phyloP scores from a whole-genome alignment of 1,140 invertebrate species.

The Aphelenchoides fujianensis region DNA sequence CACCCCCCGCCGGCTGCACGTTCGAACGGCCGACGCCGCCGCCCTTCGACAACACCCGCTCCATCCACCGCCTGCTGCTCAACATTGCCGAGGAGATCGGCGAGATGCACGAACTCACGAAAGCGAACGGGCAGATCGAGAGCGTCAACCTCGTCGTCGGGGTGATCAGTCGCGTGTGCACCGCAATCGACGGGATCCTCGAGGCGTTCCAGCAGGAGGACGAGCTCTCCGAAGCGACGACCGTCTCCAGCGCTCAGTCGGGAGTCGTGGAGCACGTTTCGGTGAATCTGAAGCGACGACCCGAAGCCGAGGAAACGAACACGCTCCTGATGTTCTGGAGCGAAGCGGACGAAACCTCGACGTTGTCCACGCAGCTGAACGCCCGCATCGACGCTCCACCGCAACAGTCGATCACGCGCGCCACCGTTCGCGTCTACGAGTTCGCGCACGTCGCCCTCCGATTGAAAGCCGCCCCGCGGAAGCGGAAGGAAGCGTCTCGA shows the following conservation, averaged over 20 bases:
- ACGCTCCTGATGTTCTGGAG: conserved; percentile 27
- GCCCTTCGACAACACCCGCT: conserved; percentile 31
- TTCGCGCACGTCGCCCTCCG: background rate
- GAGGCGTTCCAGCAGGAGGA: conserved; percentile 16
- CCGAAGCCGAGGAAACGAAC: conserved; percentile 18
- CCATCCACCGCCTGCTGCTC: conserved; percentile 46
- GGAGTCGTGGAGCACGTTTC: background rate
- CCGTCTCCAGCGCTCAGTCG: background rate
- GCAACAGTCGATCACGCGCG: background rate
- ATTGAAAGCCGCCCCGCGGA: background rate
- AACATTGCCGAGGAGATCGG: conserved; percentile 54
- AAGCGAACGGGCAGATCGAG: conserved; percentile 38
- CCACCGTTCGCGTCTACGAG: background rate
- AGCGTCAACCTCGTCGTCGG: conserved; percentile 46
- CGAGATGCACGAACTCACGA: conserved; percentile 51
- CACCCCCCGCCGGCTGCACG: background rate
- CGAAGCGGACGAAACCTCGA: conserved; percentile 6
- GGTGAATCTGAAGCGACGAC: background rate
- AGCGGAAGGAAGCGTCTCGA: no score
- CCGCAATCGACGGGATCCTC: conserved; percentile 41
- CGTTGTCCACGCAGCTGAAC: background rate
- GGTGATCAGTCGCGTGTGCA: conserved; percentile 46
- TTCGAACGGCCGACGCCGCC: conserved; percentile 31
- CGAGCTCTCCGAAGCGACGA: conserved; percentile 1
- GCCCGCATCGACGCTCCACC: background rate